These are phyloP conservation scores for Pomatostomus ruficeps DNA, from an alignment of 2,113 vertebrate species.

Conservation along the genomic window DNA sequence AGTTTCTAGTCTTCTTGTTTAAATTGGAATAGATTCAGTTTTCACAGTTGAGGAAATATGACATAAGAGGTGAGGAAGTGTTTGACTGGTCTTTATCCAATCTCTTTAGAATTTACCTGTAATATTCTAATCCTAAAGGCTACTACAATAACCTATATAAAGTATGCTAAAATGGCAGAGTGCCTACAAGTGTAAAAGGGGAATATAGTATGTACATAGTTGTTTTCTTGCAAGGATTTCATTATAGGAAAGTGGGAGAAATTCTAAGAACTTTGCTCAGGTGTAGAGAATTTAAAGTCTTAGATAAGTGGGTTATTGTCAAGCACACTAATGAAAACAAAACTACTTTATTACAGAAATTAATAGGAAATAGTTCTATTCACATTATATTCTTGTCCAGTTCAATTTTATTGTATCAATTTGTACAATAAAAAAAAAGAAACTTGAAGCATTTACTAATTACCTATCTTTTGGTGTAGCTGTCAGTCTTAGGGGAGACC, in stretches of 20 bases:
- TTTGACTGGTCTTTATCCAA: not conserved
- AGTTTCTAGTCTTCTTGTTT: not conserved
- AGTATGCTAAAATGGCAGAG: not conserved
- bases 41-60: not conserved
- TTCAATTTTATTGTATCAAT: not conserved
- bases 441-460: not conserved
- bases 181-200: not conserved
- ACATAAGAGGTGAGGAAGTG: not conserved
- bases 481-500: not conserved
- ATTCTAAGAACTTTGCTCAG: constrained; percentile 37
- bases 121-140: not conserved
- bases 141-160: not conserved
- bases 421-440: not conserved
- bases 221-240: constrained; percentile 29
- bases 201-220: not conserved
- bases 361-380: not conserved
- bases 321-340: not conserved
- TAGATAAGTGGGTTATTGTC: constrained; percentile 30
- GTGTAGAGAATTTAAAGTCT: constrained; percentile 42
- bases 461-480: not conserved
- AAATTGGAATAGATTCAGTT: not conserved
- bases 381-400: not conserved
- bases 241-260: constrained; percentile 41
- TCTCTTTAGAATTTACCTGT: not conserved
- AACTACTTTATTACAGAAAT: not conserved